Percentiles rank a stretch among this genome's conserved stretches.
These are phyloP conservation scores for Bovichtus variegatus DNA, from an alignment of 2,797 vertebrate species.

Conservation along the genomic window DNA sequence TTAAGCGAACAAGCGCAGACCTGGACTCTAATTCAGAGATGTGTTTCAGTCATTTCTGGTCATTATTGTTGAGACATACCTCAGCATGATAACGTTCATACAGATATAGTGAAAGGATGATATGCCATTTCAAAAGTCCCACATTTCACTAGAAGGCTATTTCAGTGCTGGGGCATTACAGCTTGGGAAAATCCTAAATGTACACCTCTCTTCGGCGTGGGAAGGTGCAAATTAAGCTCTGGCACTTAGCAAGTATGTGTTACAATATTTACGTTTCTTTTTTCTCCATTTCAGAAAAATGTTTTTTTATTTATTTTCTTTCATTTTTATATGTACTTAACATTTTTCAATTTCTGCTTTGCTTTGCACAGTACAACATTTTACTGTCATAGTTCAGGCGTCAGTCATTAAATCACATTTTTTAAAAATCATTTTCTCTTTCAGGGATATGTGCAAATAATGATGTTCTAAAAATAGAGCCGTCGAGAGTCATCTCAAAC, in stretches of 20 bases:
- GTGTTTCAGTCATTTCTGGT: background rate
- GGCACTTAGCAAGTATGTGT: background rate
- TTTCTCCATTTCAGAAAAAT: background rate
- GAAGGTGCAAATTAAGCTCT: slow-evolving; percentile 11
- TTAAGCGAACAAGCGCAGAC: background rate
- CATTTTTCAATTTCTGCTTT: background rate
- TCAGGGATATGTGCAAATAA: no score
- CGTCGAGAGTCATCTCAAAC: background rate
- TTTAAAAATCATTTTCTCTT: background rate
- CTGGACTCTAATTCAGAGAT: no score
- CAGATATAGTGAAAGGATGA: background rate
- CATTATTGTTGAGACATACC: background rate
- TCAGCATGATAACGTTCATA: background rate
- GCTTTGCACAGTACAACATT: background rate
- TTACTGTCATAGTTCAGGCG: no score
- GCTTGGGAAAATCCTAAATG: background rate
- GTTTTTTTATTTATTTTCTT: background rate
- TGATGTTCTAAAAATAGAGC: background rate
- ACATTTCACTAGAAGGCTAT: slow-evolving; percentile 1
- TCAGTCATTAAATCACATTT: background rate
- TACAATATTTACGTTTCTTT: background rate
- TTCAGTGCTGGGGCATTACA: background rate
- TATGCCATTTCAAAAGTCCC: background rate
- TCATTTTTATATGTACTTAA: background rate
- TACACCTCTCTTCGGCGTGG: background rate